phyloP scores from a whole-genome alignment of 2,797 vertebrate genomes.

The Hoplostethus mediterraneus region DNA sequence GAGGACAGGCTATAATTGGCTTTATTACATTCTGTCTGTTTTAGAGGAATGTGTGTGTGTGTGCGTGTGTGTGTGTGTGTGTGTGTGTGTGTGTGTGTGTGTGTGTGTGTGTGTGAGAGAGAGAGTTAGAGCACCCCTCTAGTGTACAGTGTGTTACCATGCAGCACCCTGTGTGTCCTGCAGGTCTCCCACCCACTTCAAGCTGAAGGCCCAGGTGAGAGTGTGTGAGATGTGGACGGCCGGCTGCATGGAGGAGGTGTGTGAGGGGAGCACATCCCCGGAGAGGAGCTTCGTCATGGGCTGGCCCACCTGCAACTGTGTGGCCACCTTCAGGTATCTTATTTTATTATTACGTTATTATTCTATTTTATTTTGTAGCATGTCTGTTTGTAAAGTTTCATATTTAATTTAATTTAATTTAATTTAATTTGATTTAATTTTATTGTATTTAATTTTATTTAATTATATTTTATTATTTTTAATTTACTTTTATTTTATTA shows the following conservation, averaged over 20 bases:
- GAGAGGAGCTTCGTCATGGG: slow-evolving; percentile 93
- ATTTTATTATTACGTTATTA: too few relatives aligned
- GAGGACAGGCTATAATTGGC: slow-evolving; percentile 67
- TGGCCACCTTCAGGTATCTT: slow-evolving; percentile 93
- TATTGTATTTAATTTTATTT: too few relatives aligned
- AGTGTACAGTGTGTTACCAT: not conserved
- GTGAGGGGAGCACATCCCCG: slow-evolving; percentile 90
- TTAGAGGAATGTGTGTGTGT: slow-evolving; percentile 50
- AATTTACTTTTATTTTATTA: too few relatives aligned
- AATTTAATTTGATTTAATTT: too few relatives aligned
- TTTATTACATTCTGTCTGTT: slow-evolving; percentile 66
- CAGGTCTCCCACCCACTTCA: slow-evolving; percentile 91
- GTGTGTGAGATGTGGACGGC: slow-evolving; percentile 95
- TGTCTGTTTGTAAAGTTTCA: too few relatives aligned
- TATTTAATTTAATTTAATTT: too few relatives aligned
- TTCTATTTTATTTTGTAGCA: too few relatives aligned
- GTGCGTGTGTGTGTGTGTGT: slow-evolving; percentile 13
- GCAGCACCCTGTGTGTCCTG: not conserved
- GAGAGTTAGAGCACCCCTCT: not conserved
- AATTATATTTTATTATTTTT: too few relatives aligned
- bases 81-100: slow-evolving; percentile 33
- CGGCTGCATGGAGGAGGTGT: slow-evolving; percentile 93
- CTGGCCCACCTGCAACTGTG: slow-evolving; percentile 96
- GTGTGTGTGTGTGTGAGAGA: too few relatives aligned
- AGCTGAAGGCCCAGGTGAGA: slow-evolving; percentile 88